Conservation (phyloP, 1,140 invertebrate species). For the Nilaparvata lugens region DNA sequence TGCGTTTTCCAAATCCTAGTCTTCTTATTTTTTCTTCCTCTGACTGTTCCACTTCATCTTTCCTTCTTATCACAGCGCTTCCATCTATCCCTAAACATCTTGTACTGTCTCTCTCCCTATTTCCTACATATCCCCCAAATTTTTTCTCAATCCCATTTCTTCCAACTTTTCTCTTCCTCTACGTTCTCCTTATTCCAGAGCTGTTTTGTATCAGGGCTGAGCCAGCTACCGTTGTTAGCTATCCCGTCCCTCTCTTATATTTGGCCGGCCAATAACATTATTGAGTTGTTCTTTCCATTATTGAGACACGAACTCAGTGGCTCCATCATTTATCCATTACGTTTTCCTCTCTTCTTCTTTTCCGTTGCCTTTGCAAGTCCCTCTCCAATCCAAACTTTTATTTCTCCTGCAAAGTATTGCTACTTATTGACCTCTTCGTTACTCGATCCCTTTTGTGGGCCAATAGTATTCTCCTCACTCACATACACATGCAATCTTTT, state of each 20-base stretch:
- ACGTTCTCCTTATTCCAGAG: no score
- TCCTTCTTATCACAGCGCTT: no score
- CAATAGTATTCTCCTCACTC: neutral
- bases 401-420: neutral
- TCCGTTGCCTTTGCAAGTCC: neutral
- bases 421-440: conserved; percentile 4
- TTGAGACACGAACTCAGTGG: conserved; percentile 21
- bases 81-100: no score
- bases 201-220: neutral
- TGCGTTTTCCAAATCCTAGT: no score
- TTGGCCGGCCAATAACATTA: conserved; percentile 23
- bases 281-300: conserved; percentile 22
- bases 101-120: no score
- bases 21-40: no score
- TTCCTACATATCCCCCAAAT: no score
- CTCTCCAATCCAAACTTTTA: neutral
- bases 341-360: neutral
- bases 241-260: neutral
- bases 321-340: conserved; percentile 12
- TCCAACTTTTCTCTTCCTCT: no score
- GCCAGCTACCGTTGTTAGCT: neutral
- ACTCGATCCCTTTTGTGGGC: neutral
- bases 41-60: no score
- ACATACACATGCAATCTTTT: no score
- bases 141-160: no score